Conservation (phyloP, 1,140 invertebrate genomes). For the Geopemphigus sp. region DNA sequence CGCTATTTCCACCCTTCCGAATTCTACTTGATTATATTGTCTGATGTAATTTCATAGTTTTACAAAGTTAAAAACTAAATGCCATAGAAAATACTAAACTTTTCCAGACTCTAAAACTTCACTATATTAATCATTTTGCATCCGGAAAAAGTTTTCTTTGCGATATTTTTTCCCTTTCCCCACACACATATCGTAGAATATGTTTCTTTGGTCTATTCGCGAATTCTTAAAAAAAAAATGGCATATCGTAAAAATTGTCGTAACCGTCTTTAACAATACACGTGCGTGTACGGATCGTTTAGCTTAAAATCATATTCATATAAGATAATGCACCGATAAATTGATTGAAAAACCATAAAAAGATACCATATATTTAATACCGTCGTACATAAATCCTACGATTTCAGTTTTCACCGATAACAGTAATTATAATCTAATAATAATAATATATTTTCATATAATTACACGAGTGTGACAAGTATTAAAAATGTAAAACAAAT, state of each 20-base stretch:
- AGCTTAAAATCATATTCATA: too few relatives aligned
- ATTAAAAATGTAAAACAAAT: too few relatives aligned
- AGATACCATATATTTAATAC: too few relatives aligned
- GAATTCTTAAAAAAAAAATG: background rate
- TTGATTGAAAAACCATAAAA: too few relatives aligned
- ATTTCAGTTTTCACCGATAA: too few relatives aligned
- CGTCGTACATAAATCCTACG: too few relatives aligned
- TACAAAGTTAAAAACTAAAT: constrained; percentile 46
- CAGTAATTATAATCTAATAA: too few relatives aligned
- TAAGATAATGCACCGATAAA: too few relatives aligned
- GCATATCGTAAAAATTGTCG: background rate
- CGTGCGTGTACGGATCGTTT: too few relatives aligned
- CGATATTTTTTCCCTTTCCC: constrained; percentile 28
- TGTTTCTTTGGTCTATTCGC: background rate
- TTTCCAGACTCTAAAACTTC: constrained; percentile 32
- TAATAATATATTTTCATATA: too few relatives aligned
- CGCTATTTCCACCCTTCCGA: constrained; percentile 2
- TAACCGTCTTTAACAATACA: background rate
- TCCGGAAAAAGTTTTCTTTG: constrained; percentile 22
- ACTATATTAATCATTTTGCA: constrained; percentile 46
- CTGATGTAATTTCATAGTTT: constrained; percentile 45
- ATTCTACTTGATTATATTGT: constrained; percentile 12
- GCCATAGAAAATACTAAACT: constrained; percentile 36
- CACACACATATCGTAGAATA: constrained; percentile 7
- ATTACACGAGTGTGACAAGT: too few relatives aligned